These are phyloP conservation scores for Diogma glabrata DNA, from an alignment of 2,888 invertebrate species.

Conservation along the genomic window DNA sequence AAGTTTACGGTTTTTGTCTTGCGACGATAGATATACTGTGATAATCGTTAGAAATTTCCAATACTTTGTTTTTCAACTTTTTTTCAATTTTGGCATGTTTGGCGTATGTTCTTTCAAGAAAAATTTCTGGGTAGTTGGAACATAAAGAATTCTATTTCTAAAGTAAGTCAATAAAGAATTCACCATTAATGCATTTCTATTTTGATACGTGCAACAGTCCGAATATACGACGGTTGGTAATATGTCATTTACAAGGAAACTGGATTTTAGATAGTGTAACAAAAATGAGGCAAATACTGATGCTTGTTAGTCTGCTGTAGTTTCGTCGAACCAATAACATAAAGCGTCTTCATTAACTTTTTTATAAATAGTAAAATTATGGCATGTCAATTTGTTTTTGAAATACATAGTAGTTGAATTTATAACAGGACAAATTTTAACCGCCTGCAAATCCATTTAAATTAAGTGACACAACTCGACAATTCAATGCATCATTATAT, in stretches of 20 bases:
- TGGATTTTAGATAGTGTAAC: neutral
- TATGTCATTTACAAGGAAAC: neutral
- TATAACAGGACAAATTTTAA: neutral
- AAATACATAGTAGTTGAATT: neutral
- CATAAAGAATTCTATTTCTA: conserved; percentile 8
- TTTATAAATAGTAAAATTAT: neutral
- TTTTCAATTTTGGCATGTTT: conserved; percentile 13
- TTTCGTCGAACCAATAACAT: neutral
- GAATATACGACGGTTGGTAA: neutral
- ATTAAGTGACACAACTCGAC: neutral
- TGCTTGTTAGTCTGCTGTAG: neutral
- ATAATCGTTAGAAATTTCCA: conserved; percentile 12
- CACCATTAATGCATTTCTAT: conserved; percentile 10
- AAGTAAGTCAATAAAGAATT: conserved; percentile 14
- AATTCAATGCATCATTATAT: neutral
- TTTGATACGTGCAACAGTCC: conserved; percentile 3
- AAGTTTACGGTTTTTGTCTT: conserved; percentile 8
- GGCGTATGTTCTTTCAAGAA: conserved; percentile 11
- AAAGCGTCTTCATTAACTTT: neutral
- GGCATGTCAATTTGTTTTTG: neutral
- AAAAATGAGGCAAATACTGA: neutral
- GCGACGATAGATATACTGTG: neutral
- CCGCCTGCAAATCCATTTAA: neutral
- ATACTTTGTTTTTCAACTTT: conserved; percentile 11
- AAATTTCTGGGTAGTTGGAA: conserved; percentile 9